Percentiles rank a stretch among this genome's conserved stretches.
phyloP scores from a whole-genome alignment of 2,888 invertebrate genomes.

The Colostygia pectinataria region DNA sequence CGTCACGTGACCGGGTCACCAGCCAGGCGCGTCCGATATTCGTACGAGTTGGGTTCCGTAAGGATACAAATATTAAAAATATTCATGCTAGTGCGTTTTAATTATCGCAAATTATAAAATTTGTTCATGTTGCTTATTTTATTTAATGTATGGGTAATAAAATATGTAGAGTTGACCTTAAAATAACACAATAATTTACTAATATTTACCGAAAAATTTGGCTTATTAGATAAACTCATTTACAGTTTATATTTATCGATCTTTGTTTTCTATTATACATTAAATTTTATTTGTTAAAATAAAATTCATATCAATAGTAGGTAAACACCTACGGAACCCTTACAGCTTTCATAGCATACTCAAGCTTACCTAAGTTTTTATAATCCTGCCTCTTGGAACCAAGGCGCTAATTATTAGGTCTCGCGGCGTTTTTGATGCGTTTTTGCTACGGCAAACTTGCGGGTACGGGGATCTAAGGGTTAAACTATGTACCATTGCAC shows the following conservation, averaged over 20 bases:
- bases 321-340: constrained; percentile 32
- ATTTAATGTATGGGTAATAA: no score
- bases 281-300: background rate
- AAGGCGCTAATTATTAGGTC: constrained; percentile 56
- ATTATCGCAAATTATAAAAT: no score
- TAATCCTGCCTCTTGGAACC: constrained; percentile 49
- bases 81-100: no score
- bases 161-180: no score
- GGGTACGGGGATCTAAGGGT: constrained; percentile 33
- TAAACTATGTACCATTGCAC: background rate
- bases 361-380: constrained; percentile 33
- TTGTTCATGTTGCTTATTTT: no score
- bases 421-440: constrained; percentile 60
- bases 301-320: background rate
- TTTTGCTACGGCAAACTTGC: constrained; percentile 38
- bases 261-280: no score
- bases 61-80: no score
- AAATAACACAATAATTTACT: no score
- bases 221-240: no score
- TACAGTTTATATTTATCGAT: no score
- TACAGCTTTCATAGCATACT: constrained; percentile 3
- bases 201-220: no score
- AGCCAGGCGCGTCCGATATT: constrained; percentile 49
- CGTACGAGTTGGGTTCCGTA: constrained; percentile 27
- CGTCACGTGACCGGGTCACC: constrained; percentile 70